phyloP scores from a whole-genome alignment of 2,888 invertebrate genomes.

The Carterocephalus palaemon region DNA sequence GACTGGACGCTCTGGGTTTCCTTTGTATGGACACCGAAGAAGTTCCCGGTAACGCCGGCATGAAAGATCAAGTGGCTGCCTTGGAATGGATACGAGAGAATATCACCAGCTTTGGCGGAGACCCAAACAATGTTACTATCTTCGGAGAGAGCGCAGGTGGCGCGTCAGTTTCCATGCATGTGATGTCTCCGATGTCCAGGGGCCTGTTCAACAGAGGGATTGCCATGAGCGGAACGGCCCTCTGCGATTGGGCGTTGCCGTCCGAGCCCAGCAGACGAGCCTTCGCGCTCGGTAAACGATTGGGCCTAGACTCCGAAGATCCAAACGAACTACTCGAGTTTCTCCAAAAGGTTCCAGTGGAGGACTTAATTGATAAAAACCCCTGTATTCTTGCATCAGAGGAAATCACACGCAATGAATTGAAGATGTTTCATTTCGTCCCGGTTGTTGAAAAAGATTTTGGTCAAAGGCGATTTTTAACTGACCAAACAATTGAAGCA shows the following conservation, averaged over 20 bases:
- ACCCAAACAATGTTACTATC: constrained; percentile 47
- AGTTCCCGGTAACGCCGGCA: constrained; percentile 52
- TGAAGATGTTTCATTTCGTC: constrained; percentile 45
- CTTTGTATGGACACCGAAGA: constrained; percentile 47
- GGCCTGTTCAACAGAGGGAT: constrained; percentile 67
- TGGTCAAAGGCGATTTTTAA: constrained; percentile 43
- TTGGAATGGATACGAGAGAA: constrained; percentile 49
- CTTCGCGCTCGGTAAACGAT: constrained; percentile 39
- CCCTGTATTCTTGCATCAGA: constrained; percentile 42
- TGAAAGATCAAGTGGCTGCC: constrained; percentile 55
- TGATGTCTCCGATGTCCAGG: constrained; percentile 51
- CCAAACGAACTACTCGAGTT: constrained; percentile 40
- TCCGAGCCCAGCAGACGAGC: constrained; percentile 66
- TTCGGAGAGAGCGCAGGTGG: constrained; percentile 54
- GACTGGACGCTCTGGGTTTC: constrained; percentile 51
- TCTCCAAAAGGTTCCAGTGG: constrained; percentile 36
- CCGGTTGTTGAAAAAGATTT: constrained; percentile 52
- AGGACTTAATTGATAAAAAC: constrained; percentile 35
- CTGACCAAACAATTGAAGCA: constrained; percentile 36
- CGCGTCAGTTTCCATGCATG: constrained; percentile 40
- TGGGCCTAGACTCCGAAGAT: constrained; percentile 42
- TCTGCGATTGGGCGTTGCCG: constrained; percentile 76
- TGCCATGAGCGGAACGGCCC: constrained; percentile 82
- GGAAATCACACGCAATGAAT: constrained; percentile 33
- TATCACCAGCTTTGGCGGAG: constrained; percentile 47